Evolutionary conservation across 1,140 invertebrate genomes (phyloP), one percentile per base, ranked within the genome.

Genomic region (Ceratina calcarata): DNA sequence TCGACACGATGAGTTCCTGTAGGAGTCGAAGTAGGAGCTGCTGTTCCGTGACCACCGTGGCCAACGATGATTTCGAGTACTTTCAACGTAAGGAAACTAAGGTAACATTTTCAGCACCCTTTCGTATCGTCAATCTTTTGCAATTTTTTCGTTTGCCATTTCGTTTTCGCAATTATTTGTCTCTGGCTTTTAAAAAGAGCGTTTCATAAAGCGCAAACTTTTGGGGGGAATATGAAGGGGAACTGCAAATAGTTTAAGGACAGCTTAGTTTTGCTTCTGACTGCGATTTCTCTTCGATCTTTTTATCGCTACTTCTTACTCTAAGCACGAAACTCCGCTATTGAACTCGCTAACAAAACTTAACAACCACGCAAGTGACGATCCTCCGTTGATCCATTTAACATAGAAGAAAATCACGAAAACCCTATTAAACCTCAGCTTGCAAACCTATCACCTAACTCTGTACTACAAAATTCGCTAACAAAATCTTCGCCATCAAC

Each of bases 61-160:
- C 95, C 15, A 95, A 95, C 82, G 94, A 95, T 81, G 95, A 95
- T 86, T 95, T 95, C 81, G 95, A 95, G 81, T 95, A 94, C 87
- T 95, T 94, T 80, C 93, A 94, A 83, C 87, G 89, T 82, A 90
- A 92, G 75, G 88, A 86, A 66, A 88, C 83, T 20, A 90, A 90
- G 91, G 90, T 91, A 82, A 83, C 70, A 65, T 51, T 72, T 2
- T 7, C 20, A n/a, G 2, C 57, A 22, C 22, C 15, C 24, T 65
- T 37, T 74, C 62, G 15, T 49, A 37, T 18, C 37, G 3, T 8
- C 18, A 22, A 6, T 2, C 13, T 58, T 58, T 22, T 58, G n/a
- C n/a, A 58, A 20, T 58, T 58, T 22, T 22, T 6, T 24, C 20
- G 20, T 13, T 10, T 60, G 8, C 13, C 32, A 18, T 55, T 55